Percentiles rank a stretch among this genome's conserved stretches.
These are phyloP conservation scores for Dryobates pubescens DNA, from an alignment of 2,797 vertebrate genomes.

Conservation along the genomic window DNA sequence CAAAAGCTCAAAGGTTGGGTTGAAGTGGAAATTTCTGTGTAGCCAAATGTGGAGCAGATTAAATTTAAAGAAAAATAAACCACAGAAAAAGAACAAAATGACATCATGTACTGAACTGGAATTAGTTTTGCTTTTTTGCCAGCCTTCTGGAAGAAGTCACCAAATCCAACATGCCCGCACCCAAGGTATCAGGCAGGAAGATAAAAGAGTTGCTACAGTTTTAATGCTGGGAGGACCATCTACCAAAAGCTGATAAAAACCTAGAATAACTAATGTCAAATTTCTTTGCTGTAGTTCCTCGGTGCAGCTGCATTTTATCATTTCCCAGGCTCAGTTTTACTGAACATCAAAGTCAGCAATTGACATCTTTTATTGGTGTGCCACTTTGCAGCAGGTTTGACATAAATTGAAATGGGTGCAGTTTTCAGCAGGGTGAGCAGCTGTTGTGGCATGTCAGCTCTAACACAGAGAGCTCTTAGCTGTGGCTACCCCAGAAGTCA, in stretches of 20 bases:
- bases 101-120: not conserved
- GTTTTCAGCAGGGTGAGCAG: not conserved
- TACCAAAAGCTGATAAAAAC: not conserved
- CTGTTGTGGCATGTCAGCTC: not conserved
- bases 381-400: not conserved
- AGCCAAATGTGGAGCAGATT: constrained; percentile 1
- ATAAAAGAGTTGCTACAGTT: not conserved
- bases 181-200: not conserved
- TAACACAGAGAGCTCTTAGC: fast-evolving
- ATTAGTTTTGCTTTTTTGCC: not conserved
- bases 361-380: not conserved
- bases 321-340: constrained; percentile 19
- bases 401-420: not conserved
- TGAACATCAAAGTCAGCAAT: constrained; percentile 9
- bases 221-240: not conserved
- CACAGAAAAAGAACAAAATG: constrained; percentile 19
- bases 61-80: constrained; percentile 55
- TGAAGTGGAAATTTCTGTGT: not conserved
- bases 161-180: not conserved
- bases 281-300: not conserved
- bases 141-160: not conserved
- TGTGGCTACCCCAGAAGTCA: not conserved
- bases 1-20: not conserved
- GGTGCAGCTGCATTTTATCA: constrained; percentile 4
- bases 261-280: not conserved